Conservation (phyloP, 2,113 vertebrate species). For the Terrapene triunguis region DNA sequence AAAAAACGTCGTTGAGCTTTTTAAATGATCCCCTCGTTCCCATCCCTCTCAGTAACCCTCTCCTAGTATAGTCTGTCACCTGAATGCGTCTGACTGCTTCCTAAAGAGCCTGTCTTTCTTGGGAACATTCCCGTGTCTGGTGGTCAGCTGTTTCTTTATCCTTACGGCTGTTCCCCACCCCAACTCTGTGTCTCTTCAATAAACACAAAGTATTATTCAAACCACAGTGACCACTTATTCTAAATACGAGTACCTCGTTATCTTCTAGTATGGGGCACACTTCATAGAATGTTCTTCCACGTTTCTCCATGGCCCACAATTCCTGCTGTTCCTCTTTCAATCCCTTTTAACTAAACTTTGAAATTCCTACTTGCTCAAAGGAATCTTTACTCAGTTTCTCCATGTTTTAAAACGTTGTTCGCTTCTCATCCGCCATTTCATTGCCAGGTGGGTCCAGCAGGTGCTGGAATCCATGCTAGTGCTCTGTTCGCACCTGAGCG, state of each 20-base stretch:
- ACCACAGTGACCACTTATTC: no score
- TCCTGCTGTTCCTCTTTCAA: not conserved
- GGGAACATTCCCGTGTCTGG: no score
- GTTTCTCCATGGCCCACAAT: not conserved
- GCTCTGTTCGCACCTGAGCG: not conserved
- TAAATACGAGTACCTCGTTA: no score
- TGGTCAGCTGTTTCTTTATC: not conserved
- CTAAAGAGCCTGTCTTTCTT: not conserved
- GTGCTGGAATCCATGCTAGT: not conserved
- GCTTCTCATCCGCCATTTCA: not conserved
- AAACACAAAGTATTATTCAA: not conserved
- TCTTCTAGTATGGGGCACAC: not conserved
- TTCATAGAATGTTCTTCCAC: not conserved
- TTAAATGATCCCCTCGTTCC: no score
- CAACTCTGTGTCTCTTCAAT: not conserved
- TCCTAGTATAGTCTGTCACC: not conserved
- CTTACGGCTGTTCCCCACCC: not conserved
- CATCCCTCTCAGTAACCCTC: not conserved
- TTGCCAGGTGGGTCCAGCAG: no score
- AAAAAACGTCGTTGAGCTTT: no score
- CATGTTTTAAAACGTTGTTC: not conserved
- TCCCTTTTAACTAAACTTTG: not conserved
- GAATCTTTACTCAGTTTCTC: not conserved
- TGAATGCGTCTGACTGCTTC: not conserved
- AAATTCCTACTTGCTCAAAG: not conserved